phyloP scores from a whole-genome alignment of 1,140 invertebrate species.

The Pogonomyrmex californicus region DNA sequence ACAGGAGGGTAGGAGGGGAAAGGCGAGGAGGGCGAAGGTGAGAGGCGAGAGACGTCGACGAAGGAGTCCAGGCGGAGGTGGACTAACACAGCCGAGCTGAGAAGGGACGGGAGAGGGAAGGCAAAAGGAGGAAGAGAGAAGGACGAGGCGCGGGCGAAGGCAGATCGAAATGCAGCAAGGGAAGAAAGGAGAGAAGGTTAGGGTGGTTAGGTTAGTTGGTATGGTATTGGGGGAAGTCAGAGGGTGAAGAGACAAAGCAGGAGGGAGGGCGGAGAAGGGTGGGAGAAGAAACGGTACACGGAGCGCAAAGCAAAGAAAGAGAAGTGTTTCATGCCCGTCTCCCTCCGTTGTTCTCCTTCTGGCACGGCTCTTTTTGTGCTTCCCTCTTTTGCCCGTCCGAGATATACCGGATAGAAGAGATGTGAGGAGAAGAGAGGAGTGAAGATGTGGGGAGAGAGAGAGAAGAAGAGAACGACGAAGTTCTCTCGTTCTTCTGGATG shows the following conservation, averaged over 20 bases:
- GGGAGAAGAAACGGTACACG: constrained; percentile 21
- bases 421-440: constrained; percentile 28
- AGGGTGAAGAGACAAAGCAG: constrained; percentile 68
- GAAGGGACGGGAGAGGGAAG: constrained; percentile 16
- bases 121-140: constrained; percentile 63
- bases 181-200: constrained; percentile 69
- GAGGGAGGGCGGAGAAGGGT: neutral
- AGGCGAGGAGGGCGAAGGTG: constrained; percentile 40
- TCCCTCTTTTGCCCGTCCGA: constrained; percentile 59
- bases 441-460: constrained; percentile 61
- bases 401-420: constrained; percentile 44
- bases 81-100: constrained; percentile 16
- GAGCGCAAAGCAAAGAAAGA: constrained; percentile 43
- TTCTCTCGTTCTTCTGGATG: constrained; percentile 63
- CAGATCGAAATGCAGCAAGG: constrained; percentile 73
- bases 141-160: constrained; percentile 62
- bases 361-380: constrained; percentile 64
- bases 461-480: constrained; percentile 65
- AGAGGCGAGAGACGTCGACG: constrained; percentile 57
- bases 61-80: constrained; percentile 33
- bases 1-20: constrained; percentile 9
- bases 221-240: constrained; percentile 67
- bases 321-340: constrained; percentile 51
- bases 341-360: constrained; percentile 58
- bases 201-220: constrained; percentile 70